phyloP scores from a whole-genome alignment of 2,113 vertebrate species.

The Procapra przewalskii region DNA sequence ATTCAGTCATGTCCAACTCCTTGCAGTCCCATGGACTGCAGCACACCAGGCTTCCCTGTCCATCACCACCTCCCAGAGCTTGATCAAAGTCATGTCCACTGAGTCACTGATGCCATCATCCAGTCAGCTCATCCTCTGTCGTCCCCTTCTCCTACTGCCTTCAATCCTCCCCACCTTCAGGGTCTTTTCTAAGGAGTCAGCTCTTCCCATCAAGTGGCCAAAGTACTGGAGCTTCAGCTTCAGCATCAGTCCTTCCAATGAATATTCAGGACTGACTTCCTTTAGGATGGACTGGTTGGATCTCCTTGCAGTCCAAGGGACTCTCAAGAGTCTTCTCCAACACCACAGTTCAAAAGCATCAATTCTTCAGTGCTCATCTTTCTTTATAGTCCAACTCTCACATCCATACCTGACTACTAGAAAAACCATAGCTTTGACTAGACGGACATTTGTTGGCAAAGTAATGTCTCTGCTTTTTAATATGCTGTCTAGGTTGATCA shows the following conservation, averaged over 20 bases:
- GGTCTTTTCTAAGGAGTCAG: neutral
- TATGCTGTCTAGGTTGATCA: neutral
- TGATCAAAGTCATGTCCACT: neutral
- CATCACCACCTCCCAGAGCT: neutral
- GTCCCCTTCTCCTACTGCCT: neutral
- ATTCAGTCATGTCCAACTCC: neutral
- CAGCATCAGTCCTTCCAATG: neutral
- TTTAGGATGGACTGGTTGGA: neutral
- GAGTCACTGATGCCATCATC: neutral
- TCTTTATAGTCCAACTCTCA: neutral
- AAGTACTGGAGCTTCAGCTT: neutral
- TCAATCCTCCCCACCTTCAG: neutral
- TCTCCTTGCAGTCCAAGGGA: neutral
- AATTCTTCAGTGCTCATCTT: fast-evolving
- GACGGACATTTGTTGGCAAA: neutral
- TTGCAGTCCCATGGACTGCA: neutral
- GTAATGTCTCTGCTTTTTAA: neutral
- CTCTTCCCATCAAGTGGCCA: neutral
- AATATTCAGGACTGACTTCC: neutral
- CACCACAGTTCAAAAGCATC: neutral
- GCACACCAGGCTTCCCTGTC: neutral
- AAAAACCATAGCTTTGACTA: neutral
- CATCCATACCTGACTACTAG: neutral
- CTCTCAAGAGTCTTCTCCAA: neutral
- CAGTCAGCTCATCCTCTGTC: neutral